Evolutionary conservation across 2,888 invertebrate genomes (phyloP).

Genomic region (Carabus problematicus): DNA sequence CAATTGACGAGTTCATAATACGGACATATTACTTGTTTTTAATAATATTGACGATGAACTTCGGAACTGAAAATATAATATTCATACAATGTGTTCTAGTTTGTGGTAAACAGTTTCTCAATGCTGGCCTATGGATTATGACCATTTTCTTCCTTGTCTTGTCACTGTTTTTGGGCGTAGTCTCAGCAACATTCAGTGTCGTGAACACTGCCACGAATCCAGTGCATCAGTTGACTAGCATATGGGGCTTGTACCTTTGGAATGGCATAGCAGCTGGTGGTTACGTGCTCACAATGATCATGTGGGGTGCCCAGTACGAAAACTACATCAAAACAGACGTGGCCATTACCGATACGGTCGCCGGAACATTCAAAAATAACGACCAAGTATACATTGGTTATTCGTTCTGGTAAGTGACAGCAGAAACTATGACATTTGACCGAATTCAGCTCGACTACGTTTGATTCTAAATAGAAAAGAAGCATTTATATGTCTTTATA

Average conservation of each 20-base stretch:
- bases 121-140: conserved; percentile 63
- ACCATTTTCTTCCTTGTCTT: conserved; percentile 63
- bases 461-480: too few species aligned
- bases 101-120: conserved; percentile 52
- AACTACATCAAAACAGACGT: conserved; percentile 54
- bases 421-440: too few species aligned
- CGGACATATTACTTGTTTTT: too few species aligned
- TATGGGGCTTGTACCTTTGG: conserved; percentile 68
- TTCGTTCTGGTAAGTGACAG: conserved; percentile 60
- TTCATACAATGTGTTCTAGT: too few species aligned
- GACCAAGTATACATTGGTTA: conserved; percentile 56
- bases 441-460: too few species aligned
- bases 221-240: conserved; percentile 64
- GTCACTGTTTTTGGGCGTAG: conserved; percentile 61
- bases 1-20: too few species aligned
- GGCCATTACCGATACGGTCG: conserved; percentile 57
- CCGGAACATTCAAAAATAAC: conserved; percentile 50
- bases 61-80: too few species aligned
- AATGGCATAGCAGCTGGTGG: conserved; percentile 61
- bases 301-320: conserved; percentile 58
- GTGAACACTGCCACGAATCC: conserved; percentile 68
- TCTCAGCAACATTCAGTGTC: conserved; percentile 62
- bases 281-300: conserved; percentile 52
- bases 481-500: too few species aligned
- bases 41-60: too few species aligned